phyloP scores from a whole-genome alignment of 2,113 vertebrate species.

The Argyrosomus japonicus region DNA sequence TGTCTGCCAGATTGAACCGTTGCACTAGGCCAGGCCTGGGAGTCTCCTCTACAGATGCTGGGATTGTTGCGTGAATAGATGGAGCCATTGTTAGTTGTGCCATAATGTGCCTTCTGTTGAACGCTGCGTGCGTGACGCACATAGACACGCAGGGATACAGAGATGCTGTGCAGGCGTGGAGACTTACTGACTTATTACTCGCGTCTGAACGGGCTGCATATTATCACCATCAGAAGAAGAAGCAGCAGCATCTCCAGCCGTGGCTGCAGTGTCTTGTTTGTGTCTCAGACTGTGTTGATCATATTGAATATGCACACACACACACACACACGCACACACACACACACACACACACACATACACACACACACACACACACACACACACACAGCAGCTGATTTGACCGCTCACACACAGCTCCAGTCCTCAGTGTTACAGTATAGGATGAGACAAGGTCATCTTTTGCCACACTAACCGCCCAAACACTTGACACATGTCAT shows the following conservation, averaged over 20 bases:
- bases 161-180: slow-evolving; percentile 47
- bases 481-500: slow-evolving; percentile 15
- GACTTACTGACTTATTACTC: slow-evolving; percentile 21
- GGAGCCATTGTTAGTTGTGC: slow-evolving; percentile 66
- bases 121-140: slow-evolving; percentile 62
- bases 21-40: slow-evolving; percentile 47
- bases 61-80: slow-evolving; percentile 65
- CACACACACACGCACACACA: background rate
- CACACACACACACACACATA: background rate
- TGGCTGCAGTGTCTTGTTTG: slow-evolving; percentile 19
- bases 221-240: background rate
- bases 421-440: slow-evolving; percentile 4
- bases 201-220: slow-evolving; percentile 32
- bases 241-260: slow-evolving; percentile 2
- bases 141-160: slow-evolving; percentile 21
- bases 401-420: background rate
- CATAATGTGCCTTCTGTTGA: slow-evolving; percentile 70
- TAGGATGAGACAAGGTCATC: slow-evolving; percentile 9
- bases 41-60: slow-evolving; percentile 63
- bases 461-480: background rate
- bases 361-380: slow-evolving; percentile 6
- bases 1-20: slow-evolving; percentile 37
- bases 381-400: background rate
- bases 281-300: background rate
- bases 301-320: background rate